Base-by-base conservation (phyloP, 2,113 vertebrate genomes). In the Esox niger region DNA sequence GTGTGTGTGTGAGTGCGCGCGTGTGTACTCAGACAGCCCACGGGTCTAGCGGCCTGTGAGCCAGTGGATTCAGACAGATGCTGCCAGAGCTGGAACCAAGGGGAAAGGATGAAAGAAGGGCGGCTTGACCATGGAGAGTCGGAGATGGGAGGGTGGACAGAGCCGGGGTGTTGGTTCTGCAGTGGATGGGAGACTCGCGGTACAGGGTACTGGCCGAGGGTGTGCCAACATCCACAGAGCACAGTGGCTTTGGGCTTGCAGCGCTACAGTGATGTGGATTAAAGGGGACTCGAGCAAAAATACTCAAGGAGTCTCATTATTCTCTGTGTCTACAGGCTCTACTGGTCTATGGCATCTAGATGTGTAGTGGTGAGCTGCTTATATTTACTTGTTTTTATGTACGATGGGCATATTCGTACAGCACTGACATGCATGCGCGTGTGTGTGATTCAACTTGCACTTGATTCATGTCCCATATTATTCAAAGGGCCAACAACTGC, bases 241-340 rank as follows among this genome's bases (percentile, higher is more conserved):
- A 33, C 62, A 10, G 31, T 52, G 31, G 32, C 66, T 38, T 1
- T 74, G 31, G 73, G 47, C 57, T 13, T 17, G 20, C 21, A 33
- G 60, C 21, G 73, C 77, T 72, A 59, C 0, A 33, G 32, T 81
- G 86, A 82, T 72, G 73, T 23, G 81, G 75, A 88, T 84, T 82
- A 38, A 79, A 66, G 66, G 75, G 71, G 74, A 86, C 70, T 78
- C 17, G 70, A 68, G 73, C 71, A 83, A 86, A 85, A 73, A 79
- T 75, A 80, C 68, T 74, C 57, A 79, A 74, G 76, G 69, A 78
- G 78, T 69, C 63, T 76, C 69, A 80, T 86, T 84, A 78, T 86
- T 84, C 73, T 70, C 73, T 57, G 55, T 67, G 60, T 67, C 46
- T 58, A 56, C 56, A 21, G 69, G 71, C 83, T 84, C 68, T 74